Percentiles rank a stretch among this genome's conserved stretches.
Evolutionary conservation across 2,797 vertebrate genomes (phyloP).

Genomic region (Cossypha polioptera): DNA sequence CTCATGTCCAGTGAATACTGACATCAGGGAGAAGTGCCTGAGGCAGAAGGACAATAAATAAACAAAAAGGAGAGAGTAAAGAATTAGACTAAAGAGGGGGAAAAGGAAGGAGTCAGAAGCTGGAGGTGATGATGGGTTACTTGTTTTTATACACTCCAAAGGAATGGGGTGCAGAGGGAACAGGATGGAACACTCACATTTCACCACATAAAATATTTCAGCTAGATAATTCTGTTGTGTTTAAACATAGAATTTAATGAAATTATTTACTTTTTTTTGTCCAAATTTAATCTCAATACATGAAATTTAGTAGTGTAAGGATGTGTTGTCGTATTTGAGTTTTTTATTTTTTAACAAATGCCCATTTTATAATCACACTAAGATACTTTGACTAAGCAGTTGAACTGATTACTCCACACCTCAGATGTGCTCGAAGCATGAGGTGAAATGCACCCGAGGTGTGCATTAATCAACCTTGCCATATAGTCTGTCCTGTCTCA

Average conservation of each 20-base stretch:
- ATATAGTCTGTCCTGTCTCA: constrained; percentile 33
- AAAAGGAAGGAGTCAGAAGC: background rate
- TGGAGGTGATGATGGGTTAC: background rate
- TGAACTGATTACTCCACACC: constrained; percentile 71
- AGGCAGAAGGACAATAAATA: background rate
- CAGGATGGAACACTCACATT: background rate
- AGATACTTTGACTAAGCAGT: constrained; percentile 16
- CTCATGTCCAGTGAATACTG: background rate
- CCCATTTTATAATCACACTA: constrained; percentile 33
- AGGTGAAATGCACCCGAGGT: constrained; percentile 58
- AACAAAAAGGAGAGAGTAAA: background rate
- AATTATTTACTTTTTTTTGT: background rate
- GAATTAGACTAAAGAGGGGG: background rate
- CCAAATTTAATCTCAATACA: background rate
- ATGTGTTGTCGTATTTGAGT: background rate
- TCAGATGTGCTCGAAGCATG: constrained; percentile 51
- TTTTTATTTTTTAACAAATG: constrained; percentile 1
- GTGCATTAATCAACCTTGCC: constrained; percentile 69
- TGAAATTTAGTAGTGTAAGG: background rate
- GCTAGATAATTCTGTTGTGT: background rate
- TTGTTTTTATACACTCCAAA: accelerated
- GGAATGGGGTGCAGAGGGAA: background rate
- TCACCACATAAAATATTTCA: background rate
- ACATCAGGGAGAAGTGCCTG: background rate
- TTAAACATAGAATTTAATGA: background rate